Conservation (phyloP, 2,888 invertebrate genomes). For the Gastracanthus pulcherrimus region DNA sequence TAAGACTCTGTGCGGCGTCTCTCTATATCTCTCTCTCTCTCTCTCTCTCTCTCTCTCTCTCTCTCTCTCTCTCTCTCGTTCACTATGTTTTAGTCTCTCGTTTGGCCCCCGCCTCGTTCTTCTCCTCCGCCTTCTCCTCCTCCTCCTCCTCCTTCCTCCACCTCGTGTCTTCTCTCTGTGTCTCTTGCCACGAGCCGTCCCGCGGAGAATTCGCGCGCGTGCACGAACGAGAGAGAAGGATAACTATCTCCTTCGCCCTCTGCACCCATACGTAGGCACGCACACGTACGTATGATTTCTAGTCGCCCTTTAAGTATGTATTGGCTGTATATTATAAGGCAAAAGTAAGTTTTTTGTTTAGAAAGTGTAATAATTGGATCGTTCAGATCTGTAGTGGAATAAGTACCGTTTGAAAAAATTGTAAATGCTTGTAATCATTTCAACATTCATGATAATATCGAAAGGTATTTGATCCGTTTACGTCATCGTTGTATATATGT, state of each 20-base stretch:
- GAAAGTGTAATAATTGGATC: too few relatives aligned
- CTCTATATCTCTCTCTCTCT: constrained; percentile 65
- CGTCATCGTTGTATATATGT: too few relatives aligned
- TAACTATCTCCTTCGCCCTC: not conserved
- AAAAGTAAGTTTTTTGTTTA: too few relatives aligned
- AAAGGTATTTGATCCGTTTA: too few relatives aligned
- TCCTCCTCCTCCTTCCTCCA: not conserved
- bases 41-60: constrained; percentile 67
- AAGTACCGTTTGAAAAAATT: too few relatives aligned
- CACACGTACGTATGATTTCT: constrained; percentile 1
- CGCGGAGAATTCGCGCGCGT: constrained; percentile 61
- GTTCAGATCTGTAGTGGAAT: too few relatives aligned
- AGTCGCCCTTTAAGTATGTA: constrained; percentile 44
- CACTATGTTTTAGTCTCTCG: constrained; percentile 13
- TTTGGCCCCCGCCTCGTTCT: not conserved
- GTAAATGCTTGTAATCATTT: too few relatives aligned
- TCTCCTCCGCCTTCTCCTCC: not conserved
- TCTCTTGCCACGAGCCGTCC: constrained; percentile 56
- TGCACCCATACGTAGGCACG: not conserved
- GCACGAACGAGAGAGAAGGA: too few relatives aligned
- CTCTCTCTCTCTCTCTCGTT: constrained; percentile 50
- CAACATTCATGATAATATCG: too few relatives aligned
- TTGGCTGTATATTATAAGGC: not conserved
- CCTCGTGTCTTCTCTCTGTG: not conserved
- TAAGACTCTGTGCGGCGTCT: constrained; percentile 76